Percentiles rank a stretch among this genome's conserved stretches.
Conservation (phyloP, 2,888 invertebrate genomes). For the Halictus quadricinctus region DNA sequence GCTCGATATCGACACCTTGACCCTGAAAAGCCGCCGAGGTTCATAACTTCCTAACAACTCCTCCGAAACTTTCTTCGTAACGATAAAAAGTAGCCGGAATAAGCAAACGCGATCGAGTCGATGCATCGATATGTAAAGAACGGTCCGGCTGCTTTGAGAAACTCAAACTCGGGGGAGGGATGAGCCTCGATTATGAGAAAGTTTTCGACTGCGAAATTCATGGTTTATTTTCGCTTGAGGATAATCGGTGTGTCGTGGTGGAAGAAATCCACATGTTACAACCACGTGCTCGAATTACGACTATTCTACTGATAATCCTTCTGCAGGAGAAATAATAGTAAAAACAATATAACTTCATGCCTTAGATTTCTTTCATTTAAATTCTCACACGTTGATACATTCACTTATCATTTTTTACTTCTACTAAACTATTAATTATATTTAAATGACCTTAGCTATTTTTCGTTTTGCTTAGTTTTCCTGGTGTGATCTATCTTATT, state of each 20-base stretch:
- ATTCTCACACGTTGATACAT: not conserved
- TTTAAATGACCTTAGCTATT: not conserved
- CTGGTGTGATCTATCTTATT: not conserved
- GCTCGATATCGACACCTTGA: slow-evolving; percentile 41
- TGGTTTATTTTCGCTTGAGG: not conserved
- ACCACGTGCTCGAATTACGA: not conserved
- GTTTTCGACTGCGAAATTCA: not conserved
- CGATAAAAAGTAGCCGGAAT: slow-evolving; percentile 19
- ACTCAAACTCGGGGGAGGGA: not conserved
- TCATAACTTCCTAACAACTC: slow-evolving; percentile 48
- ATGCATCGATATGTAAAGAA: not conserved
- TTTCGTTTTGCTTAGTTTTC: not conserved
- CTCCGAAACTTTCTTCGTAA: slow-evolving; percentile 25
- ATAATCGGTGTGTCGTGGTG: not conserved
- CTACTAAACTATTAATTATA: not conserved
- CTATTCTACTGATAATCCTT: not conserved
- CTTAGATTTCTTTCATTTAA: not conserved
- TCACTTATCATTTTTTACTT: not conserved
- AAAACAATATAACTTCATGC: not conserved
- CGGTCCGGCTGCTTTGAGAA: not conserved
- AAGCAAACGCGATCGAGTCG: slow-evolving; percentile 13
- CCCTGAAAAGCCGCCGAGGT: slow-evolving; percentile 46
- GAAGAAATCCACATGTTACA: slow-evolving; percentile 8
- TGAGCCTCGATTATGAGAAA: not conserved
- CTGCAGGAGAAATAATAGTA: not conserved